phyloP scores from a whole-genome alignment of 1,140 invertebrate genomes.

The Bombyx mandarina region DNA sequence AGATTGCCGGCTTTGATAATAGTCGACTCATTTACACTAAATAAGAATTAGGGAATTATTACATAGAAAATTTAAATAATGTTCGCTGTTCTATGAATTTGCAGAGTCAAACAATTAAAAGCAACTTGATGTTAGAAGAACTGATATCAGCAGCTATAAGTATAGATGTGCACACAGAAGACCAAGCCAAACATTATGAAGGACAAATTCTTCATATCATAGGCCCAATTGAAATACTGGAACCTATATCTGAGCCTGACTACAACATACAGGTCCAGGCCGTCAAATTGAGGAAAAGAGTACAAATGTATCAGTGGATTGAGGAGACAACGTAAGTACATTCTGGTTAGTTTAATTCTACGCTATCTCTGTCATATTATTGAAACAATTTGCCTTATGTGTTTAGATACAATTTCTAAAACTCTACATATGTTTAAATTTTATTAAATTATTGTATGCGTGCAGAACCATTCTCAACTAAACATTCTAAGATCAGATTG shows the following conservation, averaged over 20 bases:
- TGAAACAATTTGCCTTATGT: not conserved
- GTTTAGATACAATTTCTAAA: too few relatives aligned
- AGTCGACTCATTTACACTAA: too few relatives aligned
- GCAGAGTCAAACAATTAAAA: constrained; percentile 56
- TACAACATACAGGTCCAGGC: constrained; percentile 84
- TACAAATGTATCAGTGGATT: constrained; percentile 95
- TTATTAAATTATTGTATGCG: too few relatives aligned
- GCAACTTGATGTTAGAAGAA: constrained; percentile 57
- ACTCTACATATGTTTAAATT: too few relatives aligned
- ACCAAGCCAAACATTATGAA: constrained; percentile 71
- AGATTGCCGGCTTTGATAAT: too few relatives aligned
- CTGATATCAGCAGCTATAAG: constrained; percentile 44
- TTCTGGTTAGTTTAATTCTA: not conserved
- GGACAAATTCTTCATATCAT: constrained; percentile 83
- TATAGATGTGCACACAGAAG: constrained; percentile 46
- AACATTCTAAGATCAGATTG: too few relatives aligned
- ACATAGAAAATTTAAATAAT: too few relatives aligned
- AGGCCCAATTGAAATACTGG: constrained; percentile 80
- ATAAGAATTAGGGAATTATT: too few relatives aligned
- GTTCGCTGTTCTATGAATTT: constrained; percentile 10
- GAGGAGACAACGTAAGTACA: constrained; percentile 75
- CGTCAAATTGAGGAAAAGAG: constrained; percentile 80
- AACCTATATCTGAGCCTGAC: constrained; percentile 84
- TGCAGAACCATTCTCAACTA: too few relatives aligned
- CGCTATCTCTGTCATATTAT: not conserved